Evolutionary conservation across 2,797 vertebrate species (phyloP), one percentile per base, ranked within the genome.

Genomic region (Rhinella marina): DNA sequence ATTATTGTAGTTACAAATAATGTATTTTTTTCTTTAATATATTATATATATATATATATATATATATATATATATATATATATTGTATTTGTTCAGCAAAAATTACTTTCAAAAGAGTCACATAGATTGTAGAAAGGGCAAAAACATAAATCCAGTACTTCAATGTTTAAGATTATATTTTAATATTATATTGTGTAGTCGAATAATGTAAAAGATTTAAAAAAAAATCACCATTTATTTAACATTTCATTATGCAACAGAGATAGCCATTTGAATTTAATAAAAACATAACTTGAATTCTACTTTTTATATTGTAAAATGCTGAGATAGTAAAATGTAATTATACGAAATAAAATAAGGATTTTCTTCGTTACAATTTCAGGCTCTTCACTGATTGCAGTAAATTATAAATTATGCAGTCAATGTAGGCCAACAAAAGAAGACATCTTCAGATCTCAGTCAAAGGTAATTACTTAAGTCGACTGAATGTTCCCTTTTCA

Each of bases 391-490:
- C 95, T 96, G 97, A 98, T 96, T 97, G 96, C 95, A 93, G 95
- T 97, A 97, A 96, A 97, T 98, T 98, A 97, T 98, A 97, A 98
- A 98, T 98, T 96, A 98, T 97, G 97, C 96, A 97, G 96, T 96
- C 97, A 96, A 93, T 97, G 97, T 96, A 96, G 97, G 95, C 95
- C 96, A 96, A 97, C 97, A 97, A 96, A 98, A 97, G 97, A 98
- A 98, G 97, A 99, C 97, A 97, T 98, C 97, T 96, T 96, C 96
- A 96, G 96, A 97, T 97, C 94, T 96, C 97, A 97, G 97, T 98
- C 97, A 97, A 96, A 97, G 97, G 96, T 97, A 98, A 99, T 99
- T 98, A 99, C 95, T 95, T 96, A 96, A 96, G 96, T 96, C 93
- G 95, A 95, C 93, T 95, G 94, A 96, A 95, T 95, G 94, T 95